Evolutionary conservation across 2,888 invertebrate genomes (phyloP), one percentile per base, ranked within the genome.

Genomic region (Diaprepes abbreviatus): DNA sequence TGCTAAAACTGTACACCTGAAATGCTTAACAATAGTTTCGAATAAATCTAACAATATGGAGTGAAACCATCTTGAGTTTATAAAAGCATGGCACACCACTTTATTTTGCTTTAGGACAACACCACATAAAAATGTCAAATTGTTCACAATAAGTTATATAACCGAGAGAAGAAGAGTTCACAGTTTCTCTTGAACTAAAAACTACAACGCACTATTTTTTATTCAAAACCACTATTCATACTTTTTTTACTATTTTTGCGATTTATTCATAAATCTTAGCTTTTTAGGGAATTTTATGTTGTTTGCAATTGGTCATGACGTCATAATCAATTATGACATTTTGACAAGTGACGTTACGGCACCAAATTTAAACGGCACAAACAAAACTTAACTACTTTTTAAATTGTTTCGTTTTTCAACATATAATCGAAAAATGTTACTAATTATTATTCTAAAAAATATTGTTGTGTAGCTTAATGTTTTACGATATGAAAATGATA

Each of bases 61-160:
- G 77, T 76, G 76, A 81, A 79, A 84, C 83, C 83, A 84, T 84
- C 82, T 82, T 83, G 81, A 76, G 78, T 64, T 81, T 79, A 82
- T 76, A 79, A 83, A 84, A 81, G 83, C 84, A 84, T 84, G 84
- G 84, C 75, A 74, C 38, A 74, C 38, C 40, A 59, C 59, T 52
- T 52, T 68, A 62, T 55, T 68, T 62, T 68, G 55, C 10, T 62
- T 28, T 4, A 45, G 28, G 9, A 58, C 40, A 55, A 58, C 60
- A 60, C 28, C 19, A 60, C 45, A 66, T 36, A 66, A 64, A 70
- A 66, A 57, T 52, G 48, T 55, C 38, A 63, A 66, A 60, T 55
- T 28, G 31, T 38, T 33, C 45, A 36, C 48, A 64, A 48, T 50
- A 52, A 58, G 60, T 66, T 70, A 63, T 66, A 60, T 70, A 70